phyloP scores from a whole-genome alignment of 2,113 vertebrate species.

The Formicarius rufipectus region DNA sequence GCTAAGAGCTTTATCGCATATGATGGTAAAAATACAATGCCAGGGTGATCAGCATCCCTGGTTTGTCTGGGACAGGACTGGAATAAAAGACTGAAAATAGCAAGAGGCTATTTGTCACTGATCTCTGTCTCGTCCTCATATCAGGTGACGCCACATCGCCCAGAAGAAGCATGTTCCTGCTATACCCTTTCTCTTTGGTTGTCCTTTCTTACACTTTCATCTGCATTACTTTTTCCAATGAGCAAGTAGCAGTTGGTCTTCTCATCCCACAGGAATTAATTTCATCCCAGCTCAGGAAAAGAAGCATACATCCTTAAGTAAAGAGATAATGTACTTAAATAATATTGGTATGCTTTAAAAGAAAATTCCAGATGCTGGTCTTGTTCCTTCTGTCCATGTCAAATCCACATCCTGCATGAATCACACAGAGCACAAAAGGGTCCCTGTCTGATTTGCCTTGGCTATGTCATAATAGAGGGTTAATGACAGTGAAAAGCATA shows the following conservation, averaged over 20 bases:
- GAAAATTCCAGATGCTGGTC: background rate
- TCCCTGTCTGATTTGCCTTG: background rate
- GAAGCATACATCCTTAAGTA: background rate
- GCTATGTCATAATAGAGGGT: conserved; percentile 10
- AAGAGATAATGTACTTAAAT: background rate
- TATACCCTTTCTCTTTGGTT: background rate
- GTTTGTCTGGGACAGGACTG: background rate
- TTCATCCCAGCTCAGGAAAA: background rate
- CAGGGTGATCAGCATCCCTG: accelerated
- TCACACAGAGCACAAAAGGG: conserved; percentile 15
- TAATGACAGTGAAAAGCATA: background rate
- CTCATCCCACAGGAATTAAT: background rate
- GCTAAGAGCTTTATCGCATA: background rate
- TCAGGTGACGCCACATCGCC: accelerated
- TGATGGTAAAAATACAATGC: background rate
- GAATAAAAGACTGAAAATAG: background rate
- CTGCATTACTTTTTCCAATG: background rate
- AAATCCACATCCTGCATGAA: conserved; percentile 16
- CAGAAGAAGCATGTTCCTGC: background rate
- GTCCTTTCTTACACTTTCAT: background rate
- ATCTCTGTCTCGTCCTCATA: background rate
- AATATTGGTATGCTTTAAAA: background rate
- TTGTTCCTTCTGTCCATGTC: background rate
- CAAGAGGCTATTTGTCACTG: background rate
- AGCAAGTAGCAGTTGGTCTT: background rate